Evolutionary conservation across 2,888 invertebrate species (phyloP), one percentile per base, ranked within the genome.

Genomic region (Campaea margaritaria): DNA sequence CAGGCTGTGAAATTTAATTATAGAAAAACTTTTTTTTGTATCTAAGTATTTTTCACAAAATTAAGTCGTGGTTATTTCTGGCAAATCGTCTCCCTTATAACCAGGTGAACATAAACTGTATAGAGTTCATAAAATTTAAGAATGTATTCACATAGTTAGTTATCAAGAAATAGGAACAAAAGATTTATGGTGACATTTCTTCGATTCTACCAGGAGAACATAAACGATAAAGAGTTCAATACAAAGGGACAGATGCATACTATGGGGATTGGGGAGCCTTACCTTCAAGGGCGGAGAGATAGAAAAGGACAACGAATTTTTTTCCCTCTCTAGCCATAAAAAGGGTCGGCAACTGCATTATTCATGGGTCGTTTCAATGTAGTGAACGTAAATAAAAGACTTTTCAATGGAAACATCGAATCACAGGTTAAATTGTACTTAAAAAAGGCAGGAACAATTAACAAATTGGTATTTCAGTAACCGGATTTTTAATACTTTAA

Each of bases 301-400:
- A 38, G 72, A 69, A 54, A 67, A 69, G 58, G 72, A 74, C 50
- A 60, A 10, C 41, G 8, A 50, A 45, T n/a, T 46, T 46, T 27
- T 53, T 53, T 58, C 63, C 39, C 53, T 57, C 54, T 54, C 46
- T 55, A 46, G 44, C 59, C 58, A 56, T 58, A 57, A 69, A 79
- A 79, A 73, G 72, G 73, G 72, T 64, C 58, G 64, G 65, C 58
- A 66, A 68, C 78, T 82, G 75, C 82, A 82, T 84, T 82, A 85
- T 85, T 84, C 81, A 85, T 85, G 74, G 69, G 36, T 14, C 28
- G 31, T 56, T 49, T 76, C 81, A 81, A 84, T 83, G 77, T 75
- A 78, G 31, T 9, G 31, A 31, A 9, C 31, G 31, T 76, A 80
- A 81, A 78, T 76, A 82, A 73, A 69, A 69, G 63, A 75, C 79